Conservation (phyloP, 2,797 vertebrate species). For the Glyptemys insculpta region DNA sequence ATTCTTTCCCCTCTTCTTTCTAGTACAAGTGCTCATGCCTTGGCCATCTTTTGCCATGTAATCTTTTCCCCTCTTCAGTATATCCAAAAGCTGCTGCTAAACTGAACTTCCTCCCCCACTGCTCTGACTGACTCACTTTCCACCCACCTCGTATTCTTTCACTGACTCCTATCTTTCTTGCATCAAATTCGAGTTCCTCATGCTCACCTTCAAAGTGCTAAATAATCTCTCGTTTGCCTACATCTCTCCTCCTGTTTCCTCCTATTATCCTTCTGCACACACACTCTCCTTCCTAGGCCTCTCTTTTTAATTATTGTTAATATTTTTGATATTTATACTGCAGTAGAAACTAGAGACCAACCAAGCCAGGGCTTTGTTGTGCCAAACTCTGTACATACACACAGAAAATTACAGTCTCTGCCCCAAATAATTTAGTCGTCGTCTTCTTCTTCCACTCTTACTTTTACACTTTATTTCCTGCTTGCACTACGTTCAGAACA, state of each 20-base stretch:
- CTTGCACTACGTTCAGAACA: background rate
- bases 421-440: fast-evolving
- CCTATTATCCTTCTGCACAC: background rate
- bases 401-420: background rate
- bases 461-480: background rate
- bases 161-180: background rate
- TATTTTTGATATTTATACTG: background rate
- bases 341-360: background rate
- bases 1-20: background rate
- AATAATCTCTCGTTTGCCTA: background rate
- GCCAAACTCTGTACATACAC: background rate
- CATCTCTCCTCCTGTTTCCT: background rate
- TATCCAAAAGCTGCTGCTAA: background rate
- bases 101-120: background rate
- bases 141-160: background rate
- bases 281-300: background rate
- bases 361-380: background rate
- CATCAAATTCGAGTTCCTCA: background rate
- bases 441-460: background rate
- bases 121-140: background rate
- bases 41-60: background rate
- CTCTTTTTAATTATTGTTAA: background rate
- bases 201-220: background rate
- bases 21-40: background rate
- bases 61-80: background rate